Evolutionary conservation across 2,113 vertebrate species (phyloP).

Genomic region (Glaucidium brasilianum): DNA sequence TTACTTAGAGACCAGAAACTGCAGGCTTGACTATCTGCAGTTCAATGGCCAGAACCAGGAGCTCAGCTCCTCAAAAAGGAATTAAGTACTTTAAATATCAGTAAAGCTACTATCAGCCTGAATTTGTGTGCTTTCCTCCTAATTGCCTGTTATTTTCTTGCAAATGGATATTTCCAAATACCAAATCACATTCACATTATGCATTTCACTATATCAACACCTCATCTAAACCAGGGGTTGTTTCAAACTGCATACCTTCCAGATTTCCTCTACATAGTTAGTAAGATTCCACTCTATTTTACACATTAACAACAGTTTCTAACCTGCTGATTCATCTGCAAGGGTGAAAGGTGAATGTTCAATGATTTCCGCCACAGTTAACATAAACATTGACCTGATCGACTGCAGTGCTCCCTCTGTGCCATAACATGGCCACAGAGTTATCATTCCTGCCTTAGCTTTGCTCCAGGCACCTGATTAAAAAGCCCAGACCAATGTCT

Average conservation of each 20-base stretch:
- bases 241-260: neutral
- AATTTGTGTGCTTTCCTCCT: neutral
- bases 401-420: slow-evolving; percentile 15
- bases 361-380: slow-evolving; percentile 57
- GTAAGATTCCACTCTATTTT: neutral
- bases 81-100: neutral
- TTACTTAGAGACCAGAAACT: neutral
- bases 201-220: neutral
- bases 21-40: neutral
- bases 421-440: slow-evolving; percentile 25
- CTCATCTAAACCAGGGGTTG: neutral
- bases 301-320: slow-evolving; percentile 45
- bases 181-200: neutral
- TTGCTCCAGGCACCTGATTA: slow-evolving; percentile 57
- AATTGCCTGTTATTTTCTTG: neutral
- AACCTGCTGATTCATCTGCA: slow-evolving; percentile 47
- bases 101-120: neutral
- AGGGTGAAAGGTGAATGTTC: slow-evolving; percentile 47
- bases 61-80: neutral
- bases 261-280: neutral
- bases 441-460: slow-evolving; percentile 36
- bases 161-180: neutral
- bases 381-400: slow-evolving; percentile 52
- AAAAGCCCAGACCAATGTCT: slow-evolving; percentile 46
- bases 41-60: neutral